Evolutionary conservation across 2,888 invertebrate species (phyloP).

Genomic region (Caenorhabditis uteleia): DNA sequence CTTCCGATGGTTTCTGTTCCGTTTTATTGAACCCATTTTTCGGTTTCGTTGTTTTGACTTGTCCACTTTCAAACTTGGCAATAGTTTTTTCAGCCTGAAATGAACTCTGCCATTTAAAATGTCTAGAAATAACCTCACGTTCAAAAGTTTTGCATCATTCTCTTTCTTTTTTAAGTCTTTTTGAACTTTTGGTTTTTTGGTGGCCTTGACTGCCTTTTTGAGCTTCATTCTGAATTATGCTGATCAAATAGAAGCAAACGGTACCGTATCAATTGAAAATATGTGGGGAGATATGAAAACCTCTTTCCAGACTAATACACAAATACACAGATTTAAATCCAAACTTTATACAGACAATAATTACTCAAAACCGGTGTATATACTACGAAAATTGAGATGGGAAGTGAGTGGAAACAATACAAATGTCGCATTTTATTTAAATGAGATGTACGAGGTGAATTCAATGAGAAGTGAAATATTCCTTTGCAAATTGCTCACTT

Average conservation of each 20-base stretch:
- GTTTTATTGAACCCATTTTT: background rate
- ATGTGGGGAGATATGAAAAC: too few species aligned
- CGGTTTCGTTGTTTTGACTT: background rate
- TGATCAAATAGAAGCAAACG: background rate
- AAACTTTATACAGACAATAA: background rate
- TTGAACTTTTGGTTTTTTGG: too few species aligned
- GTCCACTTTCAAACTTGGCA: slow-evolving; percentile 9
- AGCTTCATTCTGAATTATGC: slow-evolving; percentile 25
- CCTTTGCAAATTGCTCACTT: slow-evolving; percentile 41
- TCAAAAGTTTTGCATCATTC: slow-evolving; percentile 17
- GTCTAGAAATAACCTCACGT: slow-evolving; percentile 4
- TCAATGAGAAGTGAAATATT: slow-evolving; percentile 35
- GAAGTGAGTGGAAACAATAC: background rate
- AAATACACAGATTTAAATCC: too few species aligned
- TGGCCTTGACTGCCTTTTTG: slow-evolving; percentile 21
- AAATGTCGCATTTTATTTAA: background rate
- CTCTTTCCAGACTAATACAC: too few species aligned
- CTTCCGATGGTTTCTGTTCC: slow-evolving; percentile 1
- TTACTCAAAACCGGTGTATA: background rate
- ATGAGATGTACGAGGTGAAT: background rate
- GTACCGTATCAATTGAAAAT: too few species aligned
- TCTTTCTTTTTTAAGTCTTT: too few species aligned
- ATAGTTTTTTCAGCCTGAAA: slow-evolving; percentile 6
- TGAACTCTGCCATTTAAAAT: background rate
- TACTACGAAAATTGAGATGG: background rate